These are phyloP conservation scores for Mesoclemmys tuberculata DNA, from an alignment of 2,113 vertebrate species.

Conservation along the genomic window DNA sequence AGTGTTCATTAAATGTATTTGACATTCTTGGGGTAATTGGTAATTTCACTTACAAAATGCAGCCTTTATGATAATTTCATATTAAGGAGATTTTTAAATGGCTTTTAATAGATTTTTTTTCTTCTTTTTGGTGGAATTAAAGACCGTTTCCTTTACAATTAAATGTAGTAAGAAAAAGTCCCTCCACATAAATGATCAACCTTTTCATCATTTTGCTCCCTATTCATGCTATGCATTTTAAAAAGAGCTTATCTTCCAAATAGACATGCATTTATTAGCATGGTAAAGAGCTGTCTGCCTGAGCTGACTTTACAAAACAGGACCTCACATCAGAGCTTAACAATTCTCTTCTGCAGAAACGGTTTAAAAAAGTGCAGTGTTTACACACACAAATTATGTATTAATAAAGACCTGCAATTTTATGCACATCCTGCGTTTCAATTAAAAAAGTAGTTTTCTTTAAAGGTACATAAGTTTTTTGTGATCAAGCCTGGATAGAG, in stretches of 20 bases:
- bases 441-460: not conserved
- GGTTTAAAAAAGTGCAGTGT: not conserved
- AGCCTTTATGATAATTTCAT: not conserved
- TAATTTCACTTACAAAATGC: not conserved
- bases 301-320: not conserved
- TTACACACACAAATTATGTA: slow-evolving; percentile 22
- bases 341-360: slow-evolving; percentile 14
- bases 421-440: not conserved
- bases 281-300: slow-evolving; percentile 37
- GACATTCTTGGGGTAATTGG: not conserved
- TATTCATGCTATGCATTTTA: slow-evolving; percentile 8
- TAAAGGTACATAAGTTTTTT: not conserved
- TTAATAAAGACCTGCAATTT: not conserved
- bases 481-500: not conserved
- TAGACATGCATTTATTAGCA: slow-evolving; percentile 39
- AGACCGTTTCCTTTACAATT: not conserved
- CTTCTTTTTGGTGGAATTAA: not conserved
- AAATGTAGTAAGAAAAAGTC: not conserved
- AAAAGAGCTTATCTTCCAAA: slow-evolving; percentile 32
- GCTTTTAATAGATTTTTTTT: not conserved
- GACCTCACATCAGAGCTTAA: not conserved
- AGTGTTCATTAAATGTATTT: not conserved
- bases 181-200: slow-evolving; percentile 27
- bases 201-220: slow-evolving; percentile 12
- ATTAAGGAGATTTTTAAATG: not conserved